A percentile compares a stretch with the other conserved stretches of the same genome.
Evolutionary conservation across 2,888 invertebrate genomes (phyloP).

Genomic region (Catocala nupta): DNA sequence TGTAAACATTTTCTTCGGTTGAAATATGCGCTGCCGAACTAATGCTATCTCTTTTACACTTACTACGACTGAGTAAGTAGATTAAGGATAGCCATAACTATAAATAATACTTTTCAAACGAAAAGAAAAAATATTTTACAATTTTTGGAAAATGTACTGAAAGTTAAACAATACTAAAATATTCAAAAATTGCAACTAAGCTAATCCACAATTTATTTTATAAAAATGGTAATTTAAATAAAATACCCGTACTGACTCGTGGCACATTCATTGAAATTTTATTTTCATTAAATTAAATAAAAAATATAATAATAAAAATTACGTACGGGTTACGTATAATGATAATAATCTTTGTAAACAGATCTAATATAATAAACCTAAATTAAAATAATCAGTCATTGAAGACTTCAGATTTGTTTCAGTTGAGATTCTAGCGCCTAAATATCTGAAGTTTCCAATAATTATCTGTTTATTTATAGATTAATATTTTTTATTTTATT

Average conservation of each 20-base stretch:
- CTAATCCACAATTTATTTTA: slow-evolving; percentile 46
- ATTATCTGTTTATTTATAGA: slow-evolving; percentile 51
- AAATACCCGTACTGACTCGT: slow-evolving; percentile 82
- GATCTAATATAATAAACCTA: slow-evolving; percentile 69
- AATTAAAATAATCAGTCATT: slow-evolving; percentile 78
- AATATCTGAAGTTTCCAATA: slow-evolving; percentile 84
- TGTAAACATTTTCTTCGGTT: slow-evolving; percentile 18
- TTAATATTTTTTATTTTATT: slow-evolving; percentile 63
- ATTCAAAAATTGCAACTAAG: slow-evolving; percentile 34
- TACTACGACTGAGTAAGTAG: slow-evolving; percentile 66
- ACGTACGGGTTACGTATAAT: slow-evolving; percentile 64
- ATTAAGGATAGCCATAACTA: slow-evolving; percentile 58
- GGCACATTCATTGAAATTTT: slow-evolving; percentile 73
- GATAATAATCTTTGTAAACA: slow-evolving; percentile 62
- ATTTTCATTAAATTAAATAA: slow-evolving; percentile 58
- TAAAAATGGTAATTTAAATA: slow-evolving; percentile 63
- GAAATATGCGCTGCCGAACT: slow-evolving; percentile 47
- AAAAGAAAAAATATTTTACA: slow-evolving; percentile 21
- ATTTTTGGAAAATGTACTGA: slow-evolving; percentile 18
- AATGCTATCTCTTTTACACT: slow-evolving; percentile 59
- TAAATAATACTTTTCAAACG: slow-evolving; percentile 19
- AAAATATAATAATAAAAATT: slow-evolving; percentile 53
- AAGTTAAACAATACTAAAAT: slow-evolving; percentile 15
- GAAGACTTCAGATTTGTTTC: slow-evolving; percentile 79
- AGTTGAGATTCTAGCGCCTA: slow-evolving; percentile 82